Evolutionary conservation across 2,113 vertebrate genomes (phyloP).

Genomic region (Neodontobutis hainanensis): DNA sequence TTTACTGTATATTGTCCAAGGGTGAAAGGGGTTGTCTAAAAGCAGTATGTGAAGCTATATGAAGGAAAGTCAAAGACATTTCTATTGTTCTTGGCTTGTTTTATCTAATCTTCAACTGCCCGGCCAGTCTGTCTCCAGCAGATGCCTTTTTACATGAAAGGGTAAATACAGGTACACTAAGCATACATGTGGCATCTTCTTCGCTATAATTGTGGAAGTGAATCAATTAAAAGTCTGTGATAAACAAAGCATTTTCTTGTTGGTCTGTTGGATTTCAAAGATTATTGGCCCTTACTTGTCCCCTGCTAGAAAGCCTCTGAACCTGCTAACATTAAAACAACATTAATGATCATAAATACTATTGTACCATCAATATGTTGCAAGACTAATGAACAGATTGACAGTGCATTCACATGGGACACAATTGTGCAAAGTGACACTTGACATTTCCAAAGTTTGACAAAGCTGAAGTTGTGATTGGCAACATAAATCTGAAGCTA

Average conservation of each 20-base stretch:
- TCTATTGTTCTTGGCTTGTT: constrained; percentile 48
- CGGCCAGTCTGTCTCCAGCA: constrained; percentile 39
- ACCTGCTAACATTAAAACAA: neutral
- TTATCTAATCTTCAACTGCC: constrained; percentile 51
- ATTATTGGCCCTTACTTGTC: neutral
- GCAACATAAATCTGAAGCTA: neutral
- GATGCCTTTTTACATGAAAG: constrained; percentile 13
- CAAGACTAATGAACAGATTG: neutral
- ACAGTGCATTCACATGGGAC: neutral
- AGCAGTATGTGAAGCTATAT: constrained; percentile 25
- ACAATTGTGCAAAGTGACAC: neutral
- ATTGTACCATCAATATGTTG: neutral
- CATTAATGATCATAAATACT: no score
- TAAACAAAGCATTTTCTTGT: neutral
- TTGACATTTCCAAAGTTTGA: neutral
- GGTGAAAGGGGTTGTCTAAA: constrained; percentile 35
- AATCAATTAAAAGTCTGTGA: constrained; percentile 1
- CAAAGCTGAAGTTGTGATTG: neutral
- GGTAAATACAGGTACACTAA: constrained; percentile 12
- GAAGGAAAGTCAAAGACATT: constrained; percentile 55
- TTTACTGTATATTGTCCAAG: constrained; percentile 1
- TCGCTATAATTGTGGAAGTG: neutral
- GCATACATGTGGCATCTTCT: neutral
- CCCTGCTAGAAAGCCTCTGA: neutral
- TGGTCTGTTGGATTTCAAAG: neutral